A percentile compares a stretch with the other conserved stretches of the same genome.
Evolutionary conservation across 2,113 vertebrate genomes (phyloP).

Genomic region (Periophthalmodon schlosseri): DNA sequence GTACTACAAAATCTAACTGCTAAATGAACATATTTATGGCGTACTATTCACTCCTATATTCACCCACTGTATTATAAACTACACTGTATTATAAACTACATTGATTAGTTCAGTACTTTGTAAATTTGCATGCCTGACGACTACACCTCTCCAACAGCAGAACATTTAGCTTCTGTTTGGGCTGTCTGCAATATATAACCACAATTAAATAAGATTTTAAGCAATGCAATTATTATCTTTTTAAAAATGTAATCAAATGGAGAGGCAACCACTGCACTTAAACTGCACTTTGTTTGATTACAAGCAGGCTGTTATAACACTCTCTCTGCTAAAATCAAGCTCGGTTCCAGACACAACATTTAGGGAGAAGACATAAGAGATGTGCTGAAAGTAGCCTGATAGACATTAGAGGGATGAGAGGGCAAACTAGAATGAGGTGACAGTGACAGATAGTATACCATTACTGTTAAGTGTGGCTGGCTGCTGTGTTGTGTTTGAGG

Average conservation of each 20-base stretch:
- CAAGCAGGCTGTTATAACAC: neutral
- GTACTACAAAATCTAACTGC: too few relatives aligned
- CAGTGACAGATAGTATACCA: conserved; percentile 59
- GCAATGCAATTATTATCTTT: neutral
- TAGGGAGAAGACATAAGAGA: conserved; percentile 1
- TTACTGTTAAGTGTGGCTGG: conserved; percentile 24
- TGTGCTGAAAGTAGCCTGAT: conserved; percentile 5
- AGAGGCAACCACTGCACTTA: neutral
- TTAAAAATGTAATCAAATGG: neutral
- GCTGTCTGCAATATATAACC: neutral
- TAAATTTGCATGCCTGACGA: neutral
- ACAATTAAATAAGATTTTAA: neutral
- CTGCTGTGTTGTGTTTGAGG: conserved; percentile 25
- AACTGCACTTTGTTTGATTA: conserved; percentile 5
- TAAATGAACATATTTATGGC: neutral
- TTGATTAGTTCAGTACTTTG: neutral
- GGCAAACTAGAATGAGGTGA: conserved; percentile 27
- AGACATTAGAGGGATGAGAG: conserved; percentile 10
- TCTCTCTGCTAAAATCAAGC: conserved; percentile 1
- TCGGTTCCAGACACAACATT: conserved; percentile 5
- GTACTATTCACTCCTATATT: too few relatives aligned
- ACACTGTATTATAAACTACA: neutral
- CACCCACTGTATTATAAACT: neutral
- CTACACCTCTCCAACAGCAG: neutral
- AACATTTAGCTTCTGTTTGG: neutral